Conservation (phyloP, 1,140 invertebrate species). For the Nylanderia fulva region DNA sequence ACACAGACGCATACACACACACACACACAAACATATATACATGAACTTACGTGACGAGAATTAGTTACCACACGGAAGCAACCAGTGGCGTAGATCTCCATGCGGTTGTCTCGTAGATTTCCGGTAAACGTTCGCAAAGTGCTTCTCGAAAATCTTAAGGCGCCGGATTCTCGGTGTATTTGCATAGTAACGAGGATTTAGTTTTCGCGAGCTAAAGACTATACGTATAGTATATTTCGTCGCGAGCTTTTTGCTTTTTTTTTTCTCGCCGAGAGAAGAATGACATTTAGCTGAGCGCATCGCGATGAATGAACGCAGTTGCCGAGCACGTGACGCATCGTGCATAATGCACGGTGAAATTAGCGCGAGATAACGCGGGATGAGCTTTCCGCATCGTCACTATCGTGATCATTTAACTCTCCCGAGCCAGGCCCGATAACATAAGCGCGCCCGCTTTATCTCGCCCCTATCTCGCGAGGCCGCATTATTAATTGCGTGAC, state of each 20-base stretch:
- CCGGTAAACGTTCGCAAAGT: neutral
- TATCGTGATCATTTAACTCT: slow-evolving; percentile 47
- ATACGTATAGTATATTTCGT: neutral
- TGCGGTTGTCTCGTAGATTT: slow-evolving; percentile 37
- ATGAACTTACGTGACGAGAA: slow-evolving; percentile 66
- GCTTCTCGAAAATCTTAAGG: neutral
- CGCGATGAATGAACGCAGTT: neutral
- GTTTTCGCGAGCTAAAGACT: neutral
- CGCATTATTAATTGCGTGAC: slow-evolving; percentile 52
- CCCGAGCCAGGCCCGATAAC: slow-evolving; percentile 31
- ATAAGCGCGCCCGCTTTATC: slow-evolving; percentile 44
- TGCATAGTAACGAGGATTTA: neutral
- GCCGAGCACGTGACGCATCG: neutral
- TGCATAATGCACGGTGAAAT: slow-evolving; percentile 24
- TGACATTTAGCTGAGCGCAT: neutral
- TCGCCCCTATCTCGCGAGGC: slow-evolving; percentile 47
- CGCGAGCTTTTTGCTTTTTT: neutral
- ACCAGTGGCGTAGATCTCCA: slow-evolving; percentile 69
- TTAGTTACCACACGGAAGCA: slow-evolving; percentile 70
- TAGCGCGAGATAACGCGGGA: slow-evolving; percentile 3
- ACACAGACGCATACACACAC: neutral
- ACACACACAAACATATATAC: neutral
- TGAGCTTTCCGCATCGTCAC: slow-evolving; percentile 38
- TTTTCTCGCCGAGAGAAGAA: neutral
- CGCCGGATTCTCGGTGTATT: neutral